Conservation (phyloP, 2,113 vertebrate genomes). For the Prietella phreatophila region DNA sequence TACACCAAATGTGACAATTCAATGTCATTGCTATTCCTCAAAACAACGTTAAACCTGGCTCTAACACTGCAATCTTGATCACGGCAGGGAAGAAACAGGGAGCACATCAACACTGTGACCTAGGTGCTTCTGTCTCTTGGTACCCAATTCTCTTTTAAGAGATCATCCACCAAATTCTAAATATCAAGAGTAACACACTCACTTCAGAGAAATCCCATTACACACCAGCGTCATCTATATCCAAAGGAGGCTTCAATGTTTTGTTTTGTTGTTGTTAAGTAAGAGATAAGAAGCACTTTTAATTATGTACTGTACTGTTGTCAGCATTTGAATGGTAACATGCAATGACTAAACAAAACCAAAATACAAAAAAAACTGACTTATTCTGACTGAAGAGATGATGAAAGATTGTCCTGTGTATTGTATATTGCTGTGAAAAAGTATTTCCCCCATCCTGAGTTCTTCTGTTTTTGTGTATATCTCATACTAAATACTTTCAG, state of each 20-base stretch:
- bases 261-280: slow-evolving; percentile 9
- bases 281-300: neutral
- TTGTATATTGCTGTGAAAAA: no score
- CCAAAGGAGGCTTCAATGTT: neutral
- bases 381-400: neutral
- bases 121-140: slow-evolving; percentile 23
- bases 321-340: neutral
- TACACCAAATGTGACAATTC: slow-evolving; percentile 53
- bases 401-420: neutral
- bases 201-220: slow-evolving; percentile 37
- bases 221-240: slow-evolving; percentile 14
- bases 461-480: no score
- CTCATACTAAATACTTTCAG: no score
- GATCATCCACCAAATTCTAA: slow-evolving; percentile 18
- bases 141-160: slow-evolving; percentile 27
- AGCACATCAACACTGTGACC: slow-evolving; percentile 41
- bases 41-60: slow-evolving; percentile 43
- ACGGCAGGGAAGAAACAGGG: slow-evolving; percentile 41
- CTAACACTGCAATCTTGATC: slow-evolving; percentile 52
- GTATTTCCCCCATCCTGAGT: no score
- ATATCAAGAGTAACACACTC: slow-evolving; percentile 36
- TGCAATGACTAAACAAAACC: neutral
- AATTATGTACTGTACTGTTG: neutral
- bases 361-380: neutral
- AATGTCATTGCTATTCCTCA: slow-evolving; percentile 62